Base-by-base conservation (phyloP, 2,113 vertebrate genomes). In the Microtus richardsoni region DNA sequence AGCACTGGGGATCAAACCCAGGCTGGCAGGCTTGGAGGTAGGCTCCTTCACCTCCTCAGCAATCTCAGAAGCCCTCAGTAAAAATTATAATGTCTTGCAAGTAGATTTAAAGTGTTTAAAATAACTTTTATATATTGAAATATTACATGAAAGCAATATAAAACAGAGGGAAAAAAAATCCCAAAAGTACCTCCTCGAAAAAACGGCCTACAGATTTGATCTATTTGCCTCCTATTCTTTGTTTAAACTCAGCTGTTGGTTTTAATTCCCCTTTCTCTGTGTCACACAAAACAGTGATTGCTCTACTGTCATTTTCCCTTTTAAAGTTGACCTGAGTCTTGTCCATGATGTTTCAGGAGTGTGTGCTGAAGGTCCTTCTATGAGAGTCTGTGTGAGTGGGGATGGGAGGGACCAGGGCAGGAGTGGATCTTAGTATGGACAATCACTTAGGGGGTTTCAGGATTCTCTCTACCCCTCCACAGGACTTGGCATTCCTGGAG, bases 261-360 rank as follows among this genome's bases (percentile, higher is more conserved):
- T 95, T 92, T 54, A 36, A 54, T 87, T 47, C 2, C 19, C 33
- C 26, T 24, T 41, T 36, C 10, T 12, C 33, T 2, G 7, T 41
- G 78, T 80, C 49, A 75, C 16, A 80, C 66, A 87, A 93, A 96
- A 58, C 36, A 84, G 41, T 13, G 77, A 41, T 82, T 58, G 88
- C 39, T 68, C 44, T 0, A 21, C n/a, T 5, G 39, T 68, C 26
- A 2, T 36, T 95, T 91, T 89, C 64, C 24, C 24, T 33, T 28
- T 88, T 64, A 36, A 80, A 78, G 49, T 74, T 85, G 91, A 44
- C 49, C 7, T 33, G 95, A 64, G 6, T 47, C 95, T 93, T 92
- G 21, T 52, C 41, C 52, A 7, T 14, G 75, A 39, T 44, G 28
- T 24, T 89, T 36, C 41, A 60, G 62, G 58, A 94, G 41, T 33